phyloP scores from a whole-genome alignment of 1,140 invertebrate genomes.

The Brachionus angularis region DNA sequence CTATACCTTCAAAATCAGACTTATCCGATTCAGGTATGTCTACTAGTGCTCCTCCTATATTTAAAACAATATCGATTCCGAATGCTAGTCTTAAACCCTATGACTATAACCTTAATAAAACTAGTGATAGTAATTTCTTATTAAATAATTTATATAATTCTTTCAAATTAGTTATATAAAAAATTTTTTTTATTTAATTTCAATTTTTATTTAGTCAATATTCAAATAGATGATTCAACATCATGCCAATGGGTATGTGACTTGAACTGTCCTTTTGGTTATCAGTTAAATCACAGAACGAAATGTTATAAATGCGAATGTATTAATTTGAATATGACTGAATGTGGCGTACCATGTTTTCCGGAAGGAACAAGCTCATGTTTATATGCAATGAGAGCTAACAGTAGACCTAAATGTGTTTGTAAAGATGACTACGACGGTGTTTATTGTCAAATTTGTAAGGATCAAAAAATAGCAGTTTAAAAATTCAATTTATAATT shows the following conservation, averaged over 20 bases:
- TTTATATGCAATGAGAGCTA: conserved; percentile 34
- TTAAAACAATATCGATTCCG: too few species aligned
- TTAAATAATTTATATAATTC: too few species aligned
- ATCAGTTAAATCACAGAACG: conserved; percentile 9
- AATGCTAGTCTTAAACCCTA: too few species aligned
- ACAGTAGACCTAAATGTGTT: conserved; percentile 38
- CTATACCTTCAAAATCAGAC: too few species aligned
- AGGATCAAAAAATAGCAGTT: too few species aligned
- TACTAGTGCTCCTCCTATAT: too few species aligned
- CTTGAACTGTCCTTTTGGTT: conserved; percentile 34
- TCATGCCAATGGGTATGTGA: conserved; percentile 37
- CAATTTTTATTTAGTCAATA: too few species aligned
- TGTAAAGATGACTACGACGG: conserved; percentile 25
- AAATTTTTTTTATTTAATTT: too few species aligned
- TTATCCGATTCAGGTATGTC: too few species aligned
- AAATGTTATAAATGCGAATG: conserved; percentile 44
- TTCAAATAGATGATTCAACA: conserved; percentile 12
- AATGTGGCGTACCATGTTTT: conserved; percentile 42
- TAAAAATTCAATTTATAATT: neutral
- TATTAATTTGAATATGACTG: conserved; percentile 32
- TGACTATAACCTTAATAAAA: too few species aligned
- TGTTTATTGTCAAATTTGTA: conserved; percentile 40
- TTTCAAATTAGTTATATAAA: too few species aligned
- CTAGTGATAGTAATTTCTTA: too few species aligned
- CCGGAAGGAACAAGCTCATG: conserved; percentile 9